Evolutionary conservation across 2,797 vertebrate genomes (phyloP).

Genomic region (Centroberyx gerrardi): DNA sequence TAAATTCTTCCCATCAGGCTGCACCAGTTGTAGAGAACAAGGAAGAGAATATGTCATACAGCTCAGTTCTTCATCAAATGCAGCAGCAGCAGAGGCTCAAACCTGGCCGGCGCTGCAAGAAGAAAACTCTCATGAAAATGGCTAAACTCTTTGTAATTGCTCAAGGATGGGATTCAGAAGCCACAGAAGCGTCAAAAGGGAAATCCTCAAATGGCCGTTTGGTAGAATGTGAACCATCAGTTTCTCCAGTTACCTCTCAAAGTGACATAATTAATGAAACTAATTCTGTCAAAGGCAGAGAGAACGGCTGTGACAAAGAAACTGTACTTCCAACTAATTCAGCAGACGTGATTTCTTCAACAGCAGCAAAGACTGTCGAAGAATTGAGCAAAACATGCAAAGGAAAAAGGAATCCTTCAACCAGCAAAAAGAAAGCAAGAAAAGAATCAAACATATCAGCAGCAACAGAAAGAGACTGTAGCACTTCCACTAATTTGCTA

Average conservation of each 20-base stretch:
- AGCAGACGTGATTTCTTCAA: background rate
- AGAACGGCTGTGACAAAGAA: background rate
- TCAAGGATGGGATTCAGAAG: constrained; percentile 13
- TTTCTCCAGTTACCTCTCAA: background rate
- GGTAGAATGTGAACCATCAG: background rate
- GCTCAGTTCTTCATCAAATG: constrained; percentile 20
- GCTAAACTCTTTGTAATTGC: constrained; percentile 32
- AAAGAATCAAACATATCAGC: background rate
- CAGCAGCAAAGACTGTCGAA: background rate
- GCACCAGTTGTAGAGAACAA: background rate
- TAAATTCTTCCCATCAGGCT: background rate
- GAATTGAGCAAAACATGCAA: background rate
- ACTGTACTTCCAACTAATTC: background rate
- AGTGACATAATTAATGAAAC: constrained; percentile 3
- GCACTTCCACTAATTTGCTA: background rate
- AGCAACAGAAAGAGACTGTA: background rate
- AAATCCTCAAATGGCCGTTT: background rate
- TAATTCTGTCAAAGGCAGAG: background rate
- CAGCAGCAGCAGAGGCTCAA: constrained; percentile 40
- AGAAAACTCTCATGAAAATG: constrained; percentile 49
- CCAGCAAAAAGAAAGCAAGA: background rate
- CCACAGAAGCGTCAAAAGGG: background rate
- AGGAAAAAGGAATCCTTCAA: background rate
- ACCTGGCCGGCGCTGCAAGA: constrained; percentile 36
- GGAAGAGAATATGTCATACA: background rate